Evolutionary conservation across 2,797 vertebrate genomes (phyloP).

Genomic region (Alfaro cultratus): DNA sequence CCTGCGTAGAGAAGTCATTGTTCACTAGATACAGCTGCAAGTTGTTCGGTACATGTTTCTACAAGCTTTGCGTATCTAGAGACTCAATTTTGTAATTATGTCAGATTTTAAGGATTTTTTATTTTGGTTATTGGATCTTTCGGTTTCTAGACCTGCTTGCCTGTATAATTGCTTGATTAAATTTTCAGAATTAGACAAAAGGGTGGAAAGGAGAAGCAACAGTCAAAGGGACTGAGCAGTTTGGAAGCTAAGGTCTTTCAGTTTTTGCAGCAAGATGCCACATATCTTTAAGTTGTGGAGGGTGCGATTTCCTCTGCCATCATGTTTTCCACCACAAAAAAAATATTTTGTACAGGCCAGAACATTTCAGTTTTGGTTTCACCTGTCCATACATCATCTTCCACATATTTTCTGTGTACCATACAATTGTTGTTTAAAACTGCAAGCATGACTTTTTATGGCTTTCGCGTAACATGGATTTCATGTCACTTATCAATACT

Average conservation of each 20-base stretch:
- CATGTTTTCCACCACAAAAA: background rate
- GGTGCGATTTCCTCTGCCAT: background rate
- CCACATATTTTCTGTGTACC: background rate
- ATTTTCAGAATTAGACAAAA: background rate
- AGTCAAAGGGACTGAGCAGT: background rate
- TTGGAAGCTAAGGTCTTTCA: background rate
- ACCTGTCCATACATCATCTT: background rate
- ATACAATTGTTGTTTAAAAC: background rate
- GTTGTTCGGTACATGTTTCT: background rate
- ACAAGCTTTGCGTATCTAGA: background rate
- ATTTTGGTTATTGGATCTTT: background rate
- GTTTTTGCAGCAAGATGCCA: background rate
- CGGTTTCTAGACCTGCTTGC: background rate
- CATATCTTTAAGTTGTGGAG: background rate
- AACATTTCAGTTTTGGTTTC: background rate
- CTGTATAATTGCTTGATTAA: background rate
- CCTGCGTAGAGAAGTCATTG: background rate
- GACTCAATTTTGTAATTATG: background rate
- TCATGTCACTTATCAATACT: background rate
- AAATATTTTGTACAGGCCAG: background rate
- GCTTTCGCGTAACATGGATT: background rate
- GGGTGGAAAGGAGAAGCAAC: background rate
- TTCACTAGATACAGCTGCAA: background rate
- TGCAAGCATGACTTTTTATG: background rate
- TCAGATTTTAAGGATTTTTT: conserved; percentile 6